Evolutionary conservation across 2,113 vertebrate species (phyloP).

Genomic region (Paramormyrops kingsleyae): DNA sequence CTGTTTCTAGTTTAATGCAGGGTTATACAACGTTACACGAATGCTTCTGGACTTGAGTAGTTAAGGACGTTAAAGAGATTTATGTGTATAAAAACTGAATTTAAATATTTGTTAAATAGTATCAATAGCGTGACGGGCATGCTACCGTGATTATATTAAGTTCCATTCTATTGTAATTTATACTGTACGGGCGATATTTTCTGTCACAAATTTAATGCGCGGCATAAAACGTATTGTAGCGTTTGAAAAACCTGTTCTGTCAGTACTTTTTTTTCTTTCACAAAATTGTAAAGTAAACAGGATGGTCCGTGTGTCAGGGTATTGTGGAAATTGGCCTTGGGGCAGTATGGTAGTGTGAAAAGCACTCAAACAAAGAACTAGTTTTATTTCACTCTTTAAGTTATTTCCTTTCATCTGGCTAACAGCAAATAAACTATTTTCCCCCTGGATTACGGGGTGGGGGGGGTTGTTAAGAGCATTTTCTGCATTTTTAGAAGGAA

Average conservation of each 20-base stretch:
- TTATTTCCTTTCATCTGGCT: not conserved
- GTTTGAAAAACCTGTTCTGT: slow-evolving; percentile 1
- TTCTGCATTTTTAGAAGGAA: not conserved
- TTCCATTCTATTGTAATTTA: not conserved
- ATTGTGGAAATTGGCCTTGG: not conserved
- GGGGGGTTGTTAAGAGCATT: not conserved
- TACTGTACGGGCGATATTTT: not conserved
- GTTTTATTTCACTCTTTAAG: slow-evolving; percentile 1
- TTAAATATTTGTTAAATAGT: not conserved
- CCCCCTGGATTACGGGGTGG: not conserved
- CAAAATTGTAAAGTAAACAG: not conserved
- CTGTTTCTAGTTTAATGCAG: not conserved
- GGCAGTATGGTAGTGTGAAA: slow-evolving; percentile 2
- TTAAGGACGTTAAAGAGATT: not conserved
- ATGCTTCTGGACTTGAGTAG: not conserved
- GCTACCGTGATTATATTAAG: not conserved
- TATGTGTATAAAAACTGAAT: not conserved
- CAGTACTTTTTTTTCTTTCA: not conserved
- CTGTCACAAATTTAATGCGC: not conserved
- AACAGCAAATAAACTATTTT: not conserved
- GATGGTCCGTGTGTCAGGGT: not conserved
- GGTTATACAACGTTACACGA: not conserved
- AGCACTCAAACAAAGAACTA: not conserved
- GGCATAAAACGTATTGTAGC: not conserved
- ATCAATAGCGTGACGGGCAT: not conserved